Base-by-base conservation (phyloP, 2,797 vertebrate species). In the Sebastes glaucus region DNA sequence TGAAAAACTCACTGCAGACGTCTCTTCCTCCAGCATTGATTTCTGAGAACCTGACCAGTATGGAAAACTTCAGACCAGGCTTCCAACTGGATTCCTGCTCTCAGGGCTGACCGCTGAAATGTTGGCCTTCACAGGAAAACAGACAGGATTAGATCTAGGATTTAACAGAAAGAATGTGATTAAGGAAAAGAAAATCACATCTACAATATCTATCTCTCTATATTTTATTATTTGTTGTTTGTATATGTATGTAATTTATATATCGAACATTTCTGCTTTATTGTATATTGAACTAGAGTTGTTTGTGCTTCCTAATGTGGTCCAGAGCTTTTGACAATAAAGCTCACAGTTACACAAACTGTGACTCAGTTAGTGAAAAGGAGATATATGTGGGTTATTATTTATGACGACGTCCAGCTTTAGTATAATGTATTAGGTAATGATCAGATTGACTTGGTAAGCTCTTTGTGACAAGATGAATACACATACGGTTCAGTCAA, bases 21-120 rank as follows among this genome's bases (percentile, higher is more conserved):
- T 67, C 53, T 55, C 53, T 23, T 55, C 53, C 22, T 23, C 53
- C 53, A 55, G 53, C 22, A 23, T 55, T 22, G 55, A 57, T 57
- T 57, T 27, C n/a, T 66, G 64, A 74, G 61, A 79, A 81, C 77
- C 78, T 59, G 25, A 75, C 56, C 71, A 55, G 63, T 23, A 25
- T 69, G 63, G 72, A 76, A 79, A 77, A 83, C 74, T 77, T 70
- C 84, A 53, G 35, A 70, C 67, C 55, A 62, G 25, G 13, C 55
- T 57, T 57, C 23, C 13, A 68, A 61, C 56, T 80, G 67, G 59
- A 77, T 59, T 59, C 57, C 57, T 76, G 28, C 49, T 76, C 68
- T 61, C 52, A 49, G 49, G 46, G 38, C 61, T 63, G 71, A 83
- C 74, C 69, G 2, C 77, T 32, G 30, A 55, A 78, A 61, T 27